These are phyloP conservation scores for Escarpia spicata DNA, from an alignment of 2,888 invertebrate genomes.

Conservation along the genomic window DNA sequence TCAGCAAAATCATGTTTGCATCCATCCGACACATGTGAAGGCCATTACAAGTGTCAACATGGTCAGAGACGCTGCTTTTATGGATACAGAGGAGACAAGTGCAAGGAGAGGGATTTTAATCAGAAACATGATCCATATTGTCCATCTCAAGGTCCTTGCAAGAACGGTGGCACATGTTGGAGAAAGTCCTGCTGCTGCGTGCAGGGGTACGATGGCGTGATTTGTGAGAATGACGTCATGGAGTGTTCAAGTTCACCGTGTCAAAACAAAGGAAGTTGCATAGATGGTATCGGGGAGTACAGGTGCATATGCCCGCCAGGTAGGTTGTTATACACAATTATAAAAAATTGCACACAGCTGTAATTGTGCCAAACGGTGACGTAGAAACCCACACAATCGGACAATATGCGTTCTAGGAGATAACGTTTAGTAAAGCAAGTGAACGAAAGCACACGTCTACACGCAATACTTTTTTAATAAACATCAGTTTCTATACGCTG, in stretches of 20 bases:
- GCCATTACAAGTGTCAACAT: background rate
- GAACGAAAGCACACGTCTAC: background rate
- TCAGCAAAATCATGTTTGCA: background rate
- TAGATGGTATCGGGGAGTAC: background rate
- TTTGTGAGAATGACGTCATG: background rate
- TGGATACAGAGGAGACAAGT: background rate
- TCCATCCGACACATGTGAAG: background rate
- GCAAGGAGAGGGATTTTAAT: background rate
- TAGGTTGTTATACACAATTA: background rate
- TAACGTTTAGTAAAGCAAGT: background rate
- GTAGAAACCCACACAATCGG: background rate
- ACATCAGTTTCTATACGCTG: background rate
- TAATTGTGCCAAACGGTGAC: background rate
- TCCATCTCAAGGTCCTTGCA: background rate
- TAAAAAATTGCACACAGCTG: background rate
- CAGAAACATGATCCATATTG: conserved; percentile 1
- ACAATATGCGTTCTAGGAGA: too few relatives aligned
- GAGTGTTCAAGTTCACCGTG: background rate
- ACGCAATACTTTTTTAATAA: background rate
- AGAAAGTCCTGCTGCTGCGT: background rate
- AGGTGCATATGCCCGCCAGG: background rate
- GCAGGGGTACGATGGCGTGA: background rate
- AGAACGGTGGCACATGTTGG: conserved; percentile 6
- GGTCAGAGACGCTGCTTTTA: background rate
- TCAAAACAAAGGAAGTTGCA: background rate